A percentile compares a stretch with the other conserved stretches of the same genome.
These are phyloP conservation scores for Rhyacophila evoluta DNA, from an alignment of 2,888 invertebrate genomes.

Conservation along the genomic window DNA sequence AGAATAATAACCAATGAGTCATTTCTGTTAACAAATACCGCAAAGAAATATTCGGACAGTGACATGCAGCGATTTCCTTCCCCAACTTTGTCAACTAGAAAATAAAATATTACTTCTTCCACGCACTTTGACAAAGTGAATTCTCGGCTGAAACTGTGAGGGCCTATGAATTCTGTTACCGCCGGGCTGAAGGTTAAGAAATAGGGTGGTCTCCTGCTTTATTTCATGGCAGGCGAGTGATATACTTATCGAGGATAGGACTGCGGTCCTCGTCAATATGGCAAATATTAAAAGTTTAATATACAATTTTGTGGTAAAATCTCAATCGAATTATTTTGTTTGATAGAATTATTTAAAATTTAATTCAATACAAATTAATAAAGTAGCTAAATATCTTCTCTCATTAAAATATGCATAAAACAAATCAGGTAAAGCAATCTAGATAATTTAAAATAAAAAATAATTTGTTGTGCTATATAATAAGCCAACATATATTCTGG, in stretches of 20 bases:
- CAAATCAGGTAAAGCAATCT: no score
- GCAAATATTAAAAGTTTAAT: not conserved
- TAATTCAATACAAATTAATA: no score
- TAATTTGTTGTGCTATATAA: no score
- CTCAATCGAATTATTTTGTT: no score
- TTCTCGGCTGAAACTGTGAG: constrained; percentile 31
- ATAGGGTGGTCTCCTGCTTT: constrained; percentile 37
- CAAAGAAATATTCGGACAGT: constrained; percentile 39
- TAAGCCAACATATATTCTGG: no score
- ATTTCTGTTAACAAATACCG: not conserved
- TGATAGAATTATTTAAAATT: no score
- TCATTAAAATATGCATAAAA: no score
- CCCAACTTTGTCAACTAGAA: constrained; percentile 40
- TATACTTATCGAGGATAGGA: not conserved
- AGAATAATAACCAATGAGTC: not conserved
- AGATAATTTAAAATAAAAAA: no score
- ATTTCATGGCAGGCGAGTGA: constrained; percentile 27
- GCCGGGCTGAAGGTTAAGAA: constrained; percentile 35
- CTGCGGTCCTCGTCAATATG: not conserved
- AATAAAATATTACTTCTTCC: constrained; percentile 50
- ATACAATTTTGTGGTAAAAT: no score
- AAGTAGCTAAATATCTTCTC: no score
- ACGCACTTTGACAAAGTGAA: constrained; percentile 53
- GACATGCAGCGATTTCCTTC: constrained; percentile 35
- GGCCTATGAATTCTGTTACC: constrained; percentile 39